Conservation (phyloP, 1,140 invertebrate genomes). For the Wiebesia pumilae region DNA sequence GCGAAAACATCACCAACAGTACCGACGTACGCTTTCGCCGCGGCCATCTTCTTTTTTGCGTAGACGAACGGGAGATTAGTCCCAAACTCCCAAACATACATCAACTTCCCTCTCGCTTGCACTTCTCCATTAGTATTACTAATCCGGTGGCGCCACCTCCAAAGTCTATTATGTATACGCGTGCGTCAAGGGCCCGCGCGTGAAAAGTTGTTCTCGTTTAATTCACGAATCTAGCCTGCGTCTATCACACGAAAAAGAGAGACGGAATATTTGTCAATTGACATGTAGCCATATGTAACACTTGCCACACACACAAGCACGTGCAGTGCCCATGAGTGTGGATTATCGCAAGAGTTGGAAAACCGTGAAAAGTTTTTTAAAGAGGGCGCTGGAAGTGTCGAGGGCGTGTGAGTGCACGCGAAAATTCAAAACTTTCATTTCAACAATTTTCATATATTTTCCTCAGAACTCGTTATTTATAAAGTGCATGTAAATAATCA, state of each 20-base stretch:
- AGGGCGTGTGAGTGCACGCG: neutral
- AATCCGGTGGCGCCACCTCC: neutral
- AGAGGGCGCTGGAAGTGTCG: slow-evolving; percentile 17
- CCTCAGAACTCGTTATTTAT: neutral
- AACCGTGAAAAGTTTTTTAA: neutral
- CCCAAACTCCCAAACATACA: slow-evolving; percentile 9
- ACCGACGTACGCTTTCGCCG: slow-evolving; percentile 71
- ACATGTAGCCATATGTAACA: neutral
- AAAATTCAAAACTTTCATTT: neutral
- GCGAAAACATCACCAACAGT: slow-evolving; percentile 68
- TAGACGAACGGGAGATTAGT: slow-evolving; percentile 6
- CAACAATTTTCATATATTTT: neutral
- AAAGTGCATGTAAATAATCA: too few relatives aligned
- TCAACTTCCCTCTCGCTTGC: neutral
- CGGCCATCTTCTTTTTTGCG: slow-evolving; percentile 71
- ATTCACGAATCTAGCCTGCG: neutral
- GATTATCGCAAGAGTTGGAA: neutral
- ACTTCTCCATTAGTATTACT: neutral
- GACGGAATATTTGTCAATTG: neutral
- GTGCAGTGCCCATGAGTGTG: too few relatives aligned
- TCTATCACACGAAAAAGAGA: neutral
- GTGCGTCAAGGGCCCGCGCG: neutral
- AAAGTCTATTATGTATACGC: neutral
- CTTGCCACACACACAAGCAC: neutral
- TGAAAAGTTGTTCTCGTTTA: neutral